Conservation (phyloP, 2,888 invertebrate species). For the Drosophila kambysellisi region DNA sequence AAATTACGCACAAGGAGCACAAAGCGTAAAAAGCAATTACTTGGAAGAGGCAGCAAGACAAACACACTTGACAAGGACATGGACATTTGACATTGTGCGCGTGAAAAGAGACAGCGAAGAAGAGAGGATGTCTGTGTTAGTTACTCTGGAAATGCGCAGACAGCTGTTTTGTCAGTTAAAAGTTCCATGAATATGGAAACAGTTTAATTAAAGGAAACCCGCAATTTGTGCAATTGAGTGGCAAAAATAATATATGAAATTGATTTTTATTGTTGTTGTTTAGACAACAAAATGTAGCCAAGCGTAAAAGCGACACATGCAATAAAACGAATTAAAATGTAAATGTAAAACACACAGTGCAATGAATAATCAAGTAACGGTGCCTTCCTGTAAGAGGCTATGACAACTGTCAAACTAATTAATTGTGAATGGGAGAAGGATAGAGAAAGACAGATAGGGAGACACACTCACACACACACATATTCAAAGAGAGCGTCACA, state of each 20-base stretch:
- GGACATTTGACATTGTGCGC: conserved; percentile 14
- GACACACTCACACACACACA: conserved; percentile 7
- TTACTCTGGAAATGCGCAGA: conserved; percentile 22
- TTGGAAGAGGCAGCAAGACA: conserved; percentile 42
- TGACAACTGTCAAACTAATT: conserved; percentile 46
- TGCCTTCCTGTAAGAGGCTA: conserved; percentile 45
- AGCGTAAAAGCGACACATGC: conserved; percentile 43
- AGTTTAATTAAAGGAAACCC: conserved; percentile 58
- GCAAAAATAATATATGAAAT: conserved; percentile 49
- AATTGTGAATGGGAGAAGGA: conserved; percentile 15
- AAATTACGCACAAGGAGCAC: conserved; percentile 33
- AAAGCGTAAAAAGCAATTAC: conserved; percentile 48
- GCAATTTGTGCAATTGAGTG: conserved; percentile 63
- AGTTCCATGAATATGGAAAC: conserved; percentile 55
- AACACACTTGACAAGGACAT: conserved; percentile 65
- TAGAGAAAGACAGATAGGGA: neutral
- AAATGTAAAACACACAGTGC: conserved; percentile 40
- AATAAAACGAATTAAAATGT: conserved; percentile 40
- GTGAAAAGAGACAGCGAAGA: neutral
- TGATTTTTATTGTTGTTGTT: conserved; percentile 40
- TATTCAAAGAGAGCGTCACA: conserved; percentile 34
- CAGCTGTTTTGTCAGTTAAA: conserved; percentile 29
- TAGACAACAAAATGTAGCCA: conserved; percentile 24
- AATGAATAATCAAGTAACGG: conserved; percentile 38
- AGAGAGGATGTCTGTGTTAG: neutral